Base-by-base conservation (phyloP, 92 coral and sea anemone species). In the Umimayanthus chanpuru region DNA sequence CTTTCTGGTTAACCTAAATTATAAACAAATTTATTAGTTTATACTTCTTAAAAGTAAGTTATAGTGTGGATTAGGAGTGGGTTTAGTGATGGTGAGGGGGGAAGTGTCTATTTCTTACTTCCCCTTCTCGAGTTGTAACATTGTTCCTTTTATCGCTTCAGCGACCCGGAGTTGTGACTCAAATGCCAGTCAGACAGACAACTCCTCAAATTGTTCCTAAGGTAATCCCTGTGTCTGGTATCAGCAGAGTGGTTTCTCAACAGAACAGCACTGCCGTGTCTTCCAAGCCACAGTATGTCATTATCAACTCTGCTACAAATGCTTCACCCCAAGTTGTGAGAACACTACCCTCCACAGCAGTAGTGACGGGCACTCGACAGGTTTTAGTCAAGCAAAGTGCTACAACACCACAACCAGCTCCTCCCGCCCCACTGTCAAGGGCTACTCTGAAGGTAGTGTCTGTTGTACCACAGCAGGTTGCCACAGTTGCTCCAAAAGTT, bases 171-270 rank as follows among this genome's bases (percentile, higher is more conserved):
- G 18, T 29, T 25, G 28, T 56, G 8, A 23, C 55, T 49, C 78
- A 43, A 44, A 53, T 76, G 21, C 78, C 87, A 6, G 87, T 68
- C 79, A 83, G 74, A 70, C 87, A 83, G 40, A 71, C 79, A 12
- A 83, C 79, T n/a, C 87, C 87, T 47, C 77, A 83, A 88, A 85
- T 86, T 32, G 85, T 81, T 11, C 96, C 94, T 8, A 94, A 89
- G 79, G 90, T 94, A 9, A 90, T 86, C 40, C 85, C 96, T 1
- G 93, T 94, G 32, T 15, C 87, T 23, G 36, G 56, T 8, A 25
- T 28, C 58, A n/a, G 65, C 11, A 20, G 76, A 36, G 50, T 83
- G 47, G 72, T 56, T 18, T 80, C 84, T 7, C 44, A 81, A 25
- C 86, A 65, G 64, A 72, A 20, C 28, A 4, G 50, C 41, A 41